Base-by-base conservation (phyloP, 2,113 vertebrate genomes). In the Seriola dumerili region DNA sequence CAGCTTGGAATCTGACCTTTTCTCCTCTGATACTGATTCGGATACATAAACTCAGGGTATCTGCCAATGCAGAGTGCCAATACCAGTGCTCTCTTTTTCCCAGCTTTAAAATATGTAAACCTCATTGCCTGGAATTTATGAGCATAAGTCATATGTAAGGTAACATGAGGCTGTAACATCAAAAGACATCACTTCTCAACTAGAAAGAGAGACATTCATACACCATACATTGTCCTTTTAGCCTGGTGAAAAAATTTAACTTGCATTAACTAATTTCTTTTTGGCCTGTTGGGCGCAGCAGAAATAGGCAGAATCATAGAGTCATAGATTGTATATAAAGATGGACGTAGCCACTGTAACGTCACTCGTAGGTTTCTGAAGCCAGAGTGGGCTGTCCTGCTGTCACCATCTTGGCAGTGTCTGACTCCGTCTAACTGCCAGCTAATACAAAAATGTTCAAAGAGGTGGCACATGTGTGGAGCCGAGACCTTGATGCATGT, bases 1-100 rank as follows among this genome's bases (percentile, higher is more conserved):
- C 36, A 61, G 38, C 23, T 80, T 38, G 34, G 71, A 80, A 69
- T 73, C 62, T 81, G 66, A 80, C 38, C 67, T 72, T 48, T 44
- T 75, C 59, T 72, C 11, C 44, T 0, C 63, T 52, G 23, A 88
- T 48, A 59, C 32, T 50, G 25, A 66, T 65, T 70, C 32, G 62
- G 14, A 73, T 38, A 38, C 40, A 72, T 72, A 23, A 63, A 64
- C 69, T 75, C 14, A 29, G 17, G 4, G 8, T 8, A 23, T 32
- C 42, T 48, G 42, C 34, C 34, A 44, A 4, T 23, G 36, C n/a
- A 63, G 14, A 55, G 48, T 4, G 44, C 5, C 2, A 23, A 21
- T 32, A 48, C 17, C 50, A 70, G 29, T 25, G 36, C 34, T 72
- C 12, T 5, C 8, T 34, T 46, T 59, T 34, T 1, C 38, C 29